Evolutionary conservation across 2,113 vertebrate genomes (phyloP).

Genomic region (Macrotus californicus): DNA sequence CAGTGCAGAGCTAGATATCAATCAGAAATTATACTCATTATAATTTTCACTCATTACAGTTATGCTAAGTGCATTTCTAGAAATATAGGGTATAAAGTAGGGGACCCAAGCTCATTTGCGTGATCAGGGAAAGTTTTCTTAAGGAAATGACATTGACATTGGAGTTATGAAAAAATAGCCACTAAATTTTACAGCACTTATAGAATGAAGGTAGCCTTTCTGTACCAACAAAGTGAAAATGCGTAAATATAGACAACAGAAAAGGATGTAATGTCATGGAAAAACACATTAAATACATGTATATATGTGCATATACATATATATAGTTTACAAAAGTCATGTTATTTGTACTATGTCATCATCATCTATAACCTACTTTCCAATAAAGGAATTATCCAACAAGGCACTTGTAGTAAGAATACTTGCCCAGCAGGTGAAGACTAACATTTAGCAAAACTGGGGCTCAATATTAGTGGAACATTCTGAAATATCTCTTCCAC

Average conservation of each 20-base stretch:
- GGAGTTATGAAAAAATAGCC: not conserved
- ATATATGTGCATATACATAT: not conserved
- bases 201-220: not conserved
- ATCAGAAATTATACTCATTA: not conserved
- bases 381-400: not conserved
- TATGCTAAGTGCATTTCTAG: not conserved
- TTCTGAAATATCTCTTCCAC: not conserved
- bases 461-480: not conserved
- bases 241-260: not conserved
- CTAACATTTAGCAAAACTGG: not conserved
- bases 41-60: not conserved
- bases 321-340: not conserved
- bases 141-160: not conserved
- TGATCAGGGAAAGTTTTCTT: not conserved
- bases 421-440: not conserved
- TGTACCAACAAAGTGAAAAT: not conserved
- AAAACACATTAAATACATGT: not conserved
- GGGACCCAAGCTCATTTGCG: not conserved
- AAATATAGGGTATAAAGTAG: not conserved
- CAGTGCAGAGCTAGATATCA: not conserved
- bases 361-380: not conserved
- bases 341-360: not conserved
- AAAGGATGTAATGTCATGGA: not conserved
- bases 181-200: not conserved
- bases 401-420: not conserved